A percentile compares a stretch with the other conserved stretches of the same genome.
These are phyloP conservation scores for Polyodon spathula DNA, from an alignment of 2,113 vertebrate genomes.

Conservation along the genomic window DNA sequence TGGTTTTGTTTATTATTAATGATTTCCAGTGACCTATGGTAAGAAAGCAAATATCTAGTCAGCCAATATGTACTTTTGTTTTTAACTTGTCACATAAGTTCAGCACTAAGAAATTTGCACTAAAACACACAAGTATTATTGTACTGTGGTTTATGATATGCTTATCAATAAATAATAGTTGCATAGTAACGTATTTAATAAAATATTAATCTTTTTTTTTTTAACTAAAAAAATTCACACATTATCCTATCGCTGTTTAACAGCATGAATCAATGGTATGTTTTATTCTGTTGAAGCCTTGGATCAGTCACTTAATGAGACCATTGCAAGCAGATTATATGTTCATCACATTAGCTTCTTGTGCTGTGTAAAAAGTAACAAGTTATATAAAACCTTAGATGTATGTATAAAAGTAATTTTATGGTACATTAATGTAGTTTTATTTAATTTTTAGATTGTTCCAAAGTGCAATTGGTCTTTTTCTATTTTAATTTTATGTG, in stretches of 20 bases:
- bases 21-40: not conserved
- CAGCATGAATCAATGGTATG: too few species aligned
- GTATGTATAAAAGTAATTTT: conserved; percentile 40
- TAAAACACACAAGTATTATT: conserved; percentile 4
- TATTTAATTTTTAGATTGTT: conserved; percentile 61
- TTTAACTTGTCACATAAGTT: not conserved
- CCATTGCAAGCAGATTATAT: too few species aligned
- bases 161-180: not conserved
- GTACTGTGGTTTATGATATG: conserved; percentile 4
- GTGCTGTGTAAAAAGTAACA: conserved; percentile 20
- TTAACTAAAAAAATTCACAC: not conserved
- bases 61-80: not conserved
- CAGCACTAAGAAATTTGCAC: conserved; percentile 1
- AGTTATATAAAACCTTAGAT: conserved; percentile 36
- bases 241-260: not conserved
- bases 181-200: not conserved
- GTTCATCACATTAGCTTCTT: conserved; percentile 32
- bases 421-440: conserved; percentile 27
- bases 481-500: conserved; percentile 55
- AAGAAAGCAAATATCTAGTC: not conserved
- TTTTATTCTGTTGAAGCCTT: too few species aligned
- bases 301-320: too few species aligned
- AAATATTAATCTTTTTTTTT: not conserved
- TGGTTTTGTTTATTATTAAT: not conserved
- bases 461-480: conserved; percentile 75